These are phyloP conservation scores for Halcyon chelicuti DNA, from an alignment of 2,797 vertebrate genomes.

Conservation along the genomic window DNA sequence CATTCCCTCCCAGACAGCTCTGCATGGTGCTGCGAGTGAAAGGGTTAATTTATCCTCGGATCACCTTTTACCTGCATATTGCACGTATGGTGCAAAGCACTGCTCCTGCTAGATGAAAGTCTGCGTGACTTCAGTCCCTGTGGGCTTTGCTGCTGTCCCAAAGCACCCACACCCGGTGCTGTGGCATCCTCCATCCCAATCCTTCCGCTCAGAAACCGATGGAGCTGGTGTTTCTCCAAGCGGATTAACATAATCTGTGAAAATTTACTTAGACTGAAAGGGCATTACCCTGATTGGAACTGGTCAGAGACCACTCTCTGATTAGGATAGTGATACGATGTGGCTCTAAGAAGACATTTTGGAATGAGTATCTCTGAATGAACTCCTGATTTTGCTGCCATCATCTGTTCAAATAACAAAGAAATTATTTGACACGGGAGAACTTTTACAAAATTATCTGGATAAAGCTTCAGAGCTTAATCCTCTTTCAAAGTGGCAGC, in stretches of 20 bases:
- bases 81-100: neutral
- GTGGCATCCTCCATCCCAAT: neutral
- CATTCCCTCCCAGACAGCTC: neutral
- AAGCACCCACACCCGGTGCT: neutral
- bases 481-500: neutral
- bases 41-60: neutral
- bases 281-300: constrained; percentile 1
- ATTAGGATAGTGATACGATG: neutral
- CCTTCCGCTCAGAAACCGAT: neutral
- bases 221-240: neutral
- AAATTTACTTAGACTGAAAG: neutral
- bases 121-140: rapidly evolving
- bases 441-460: neutral
- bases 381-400: constrained; percentile 57
- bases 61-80: neutral
- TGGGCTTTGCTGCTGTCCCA: neutral
- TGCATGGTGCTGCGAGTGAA: neutral
- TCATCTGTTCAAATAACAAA: constrained; percentile 44
- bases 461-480: neutral
- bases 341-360: neutral
- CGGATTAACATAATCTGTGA: neutral
- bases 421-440: neutral
- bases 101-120: neutral
- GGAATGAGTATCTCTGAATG: neutral
- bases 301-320: neutral